Evolutionary conservation across 2,888 invertebrate genomes (phyloP).

Genomic region (Melinopterus prodromus): DNA sequence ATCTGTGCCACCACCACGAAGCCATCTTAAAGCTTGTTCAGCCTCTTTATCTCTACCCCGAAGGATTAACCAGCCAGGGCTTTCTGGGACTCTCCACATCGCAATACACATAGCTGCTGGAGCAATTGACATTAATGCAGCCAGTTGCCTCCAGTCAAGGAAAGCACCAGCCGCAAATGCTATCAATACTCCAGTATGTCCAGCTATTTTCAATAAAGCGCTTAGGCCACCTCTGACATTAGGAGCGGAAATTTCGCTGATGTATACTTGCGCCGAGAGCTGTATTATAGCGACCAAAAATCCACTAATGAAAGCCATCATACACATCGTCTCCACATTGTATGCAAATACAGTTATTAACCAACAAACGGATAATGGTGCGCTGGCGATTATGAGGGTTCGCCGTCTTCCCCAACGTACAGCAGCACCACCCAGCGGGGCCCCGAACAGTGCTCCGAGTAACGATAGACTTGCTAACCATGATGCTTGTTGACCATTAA

Average conservation of each 20-base stretch:
- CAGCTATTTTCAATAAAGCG: constrained; percentile 84
- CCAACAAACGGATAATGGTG: constrained; percentile 84
- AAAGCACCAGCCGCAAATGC: constrained; percentile 85
- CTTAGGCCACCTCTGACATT: constrained; percentile 84
- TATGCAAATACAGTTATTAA: constrained; percentile 80
- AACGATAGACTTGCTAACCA: constrained; percentile 85
- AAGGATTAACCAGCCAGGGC: constrained; percentile 84
- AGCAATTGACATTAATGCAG: constrained; percentile 80
- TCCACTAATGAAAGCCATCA: constrained; percentile 86
- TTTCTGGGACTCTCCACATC: constrained; percentile 85
- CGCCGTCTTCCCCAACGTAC: constrained; percentile 77
- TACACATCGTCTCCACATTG: constrained; percentile 80
- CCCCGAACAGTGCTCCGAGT: constrained; percentile 81
- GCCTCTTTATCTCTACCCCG: constrained; percentile 81
- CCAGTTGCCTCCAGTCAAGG: constrained; percentile 85
- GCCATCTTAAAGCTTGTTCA: constrained; percentile 74
- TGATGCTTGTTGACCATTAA: constrained; percentile 78
- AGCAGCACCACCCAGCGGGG: constrained; percentile 79
- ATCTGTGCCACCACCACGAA: constrained; percentile 80
- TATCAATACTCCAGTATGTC: constrained; percentile 85
- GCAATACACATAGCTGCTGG: constrained; percentile 80
- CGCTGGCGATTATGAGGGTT: constrained; percentile 75
- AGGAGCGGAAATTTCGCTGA: constrained; percentile 90
- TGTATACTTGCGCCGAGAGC: constrained; percentile 72
- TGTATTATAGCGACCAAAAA: constrained; percentile 60